phyloP scores from a whole-genome alignment of 2,888 invertebrate genomes.

The Ditylenchus weischeri region DNA sequence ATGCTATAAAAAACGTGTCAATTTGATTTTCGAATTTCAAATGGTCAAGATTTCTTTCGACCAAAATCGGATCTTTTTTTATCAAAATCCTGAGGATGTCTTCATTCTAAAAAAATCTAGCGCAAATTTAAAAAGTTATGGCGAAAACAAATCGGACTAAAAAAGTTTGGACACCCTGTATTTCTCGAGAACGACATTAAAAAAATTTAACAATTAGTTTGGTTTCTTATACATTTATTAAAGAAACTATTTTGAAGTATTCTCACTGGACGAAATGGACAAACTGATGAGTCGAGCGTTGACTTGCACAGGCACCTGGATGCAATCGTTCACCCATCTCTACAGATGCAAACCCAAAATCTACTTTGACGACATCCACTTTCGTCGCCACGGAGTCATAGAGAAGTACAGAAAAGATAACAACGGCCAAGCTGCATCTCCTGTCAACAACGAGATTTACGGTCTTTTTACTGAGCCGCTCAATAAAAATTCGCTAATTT shows the following conservation, averaged over 20 bases:
- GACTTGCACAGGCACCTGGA: constrained; percentile 19
- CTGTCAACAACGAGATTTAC: constrained; percentile 47
- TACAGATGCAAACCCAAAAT: constrained; percentile 42
- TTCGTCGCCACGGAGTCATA: constrained; percentile 37
- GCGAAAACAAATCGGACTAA: too few species aligned
- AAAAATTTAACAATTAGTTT: too few species aligned
- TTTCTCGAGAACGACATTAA: too few species aligned
- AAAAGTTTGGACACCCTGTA: too few species aligned
- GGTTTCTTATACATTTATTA: too few species aligned
- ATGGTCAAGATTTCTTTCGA: too few species aligned
- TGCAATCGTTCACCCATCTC: constrained; percentile 28
- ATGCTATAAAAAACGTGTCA: too few species aligned
- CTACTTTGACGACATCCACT: constrained; percentile 38
- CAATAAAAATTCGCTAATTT: background rate
- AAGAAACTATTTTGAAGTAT: constrained; percentile 13
- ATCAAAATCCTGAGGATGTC: too few species aligned
- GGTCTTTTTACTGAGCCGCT: constrained; percentile 19
- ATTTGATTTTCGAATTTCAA: too few species aligned
- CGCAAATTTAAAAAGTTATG: too few species aligned
- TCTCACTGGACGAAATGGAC: constrained; percentile 27
- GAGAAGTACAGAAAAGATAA: constrained; percentile 47
- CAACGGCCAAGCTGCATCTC: constrained; percentile 49
- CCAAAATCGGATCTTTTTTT: too few species aligned
- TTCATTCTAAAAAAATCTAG: too few species aligned
- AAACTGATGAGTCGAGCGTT: constrained; percentile 18